Evolutionary conservation across 2,888 invertebrate genomes (phyloP).

Genomic region (Scaptomyza polygonia): DNA sequence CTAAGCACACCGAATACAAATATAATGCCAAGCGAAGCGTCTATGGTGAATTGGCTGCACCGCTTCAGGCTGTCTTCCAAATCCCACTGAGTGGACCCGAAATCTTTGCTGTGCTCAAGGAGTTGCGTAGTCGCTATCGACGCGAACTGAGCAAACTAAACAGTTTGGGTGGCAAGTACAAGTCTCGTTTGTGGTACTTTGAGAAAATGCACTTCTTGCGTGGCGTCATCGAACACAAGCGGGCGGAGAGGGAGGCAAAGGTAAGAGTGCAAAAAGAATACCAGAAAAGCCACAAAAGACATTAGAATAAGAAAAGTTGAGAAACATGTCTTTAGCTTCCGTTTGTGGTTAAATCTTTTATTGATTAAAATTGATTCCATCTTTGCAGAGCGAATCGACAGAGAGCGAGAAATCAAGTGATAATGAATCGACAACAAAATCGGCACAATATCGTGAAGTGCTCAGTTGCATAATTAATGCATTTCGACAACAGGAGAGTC

Average conservation of each 20-base stretch:
- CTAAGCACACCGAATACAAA: slow-evolving; percentile 77
- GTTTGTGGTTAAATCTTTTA: neutral
- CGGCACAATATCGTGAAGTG: slow-evolving; percentile 66
- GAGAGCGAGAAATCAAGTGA: slow-evolving; percentile 68
- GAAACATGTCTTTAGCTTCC: neutral
- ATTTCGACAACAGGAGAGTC: slow-evolving; percentile 64
- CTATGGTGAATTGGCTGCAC: slow-evolving; percentile 68
- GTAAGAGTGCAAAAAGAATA: slow-evolving; percentile 28
- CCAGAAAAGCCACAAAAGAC: neutral
- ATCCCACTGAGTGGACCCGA: slow-evolving; percentile 71
- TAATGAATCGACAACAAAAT: slow-evolving; percentile 61
- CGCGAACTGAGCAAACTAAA: slow-evolving; percentile 74
- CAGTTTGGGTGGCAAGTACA: slow-evolving; percentile 64
- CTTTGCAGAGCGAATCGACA: slow-evolving; percentile 37
- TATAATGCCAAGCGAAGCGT: slow-evolving; percentile 75
- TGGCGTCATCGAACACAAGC: slow-evolving; percentile 67
- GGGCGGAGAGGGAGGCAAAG: slow-evolving; percentile 71
- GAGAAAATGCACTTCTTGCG: slow-evolving; percentile 76
- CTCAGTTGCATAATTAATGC: slow-evolving; percentile 70
- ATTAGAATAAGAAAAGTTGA: neutral
- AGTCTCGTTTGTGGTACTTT: slow-evolving; percentile 77
- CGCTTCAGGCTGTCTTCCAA: slow-evolving; percentile 63
- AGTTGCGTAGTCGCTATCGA: slow-evolving; percentile 71
- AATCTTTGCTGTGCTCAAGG: slow-evolving; percentile 73
- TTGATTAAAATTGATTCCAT: neutral